Base-by-base conservation (phyloP, 2,888 invertebrate genomes). In the Colostygia pectinataria region DNA sequence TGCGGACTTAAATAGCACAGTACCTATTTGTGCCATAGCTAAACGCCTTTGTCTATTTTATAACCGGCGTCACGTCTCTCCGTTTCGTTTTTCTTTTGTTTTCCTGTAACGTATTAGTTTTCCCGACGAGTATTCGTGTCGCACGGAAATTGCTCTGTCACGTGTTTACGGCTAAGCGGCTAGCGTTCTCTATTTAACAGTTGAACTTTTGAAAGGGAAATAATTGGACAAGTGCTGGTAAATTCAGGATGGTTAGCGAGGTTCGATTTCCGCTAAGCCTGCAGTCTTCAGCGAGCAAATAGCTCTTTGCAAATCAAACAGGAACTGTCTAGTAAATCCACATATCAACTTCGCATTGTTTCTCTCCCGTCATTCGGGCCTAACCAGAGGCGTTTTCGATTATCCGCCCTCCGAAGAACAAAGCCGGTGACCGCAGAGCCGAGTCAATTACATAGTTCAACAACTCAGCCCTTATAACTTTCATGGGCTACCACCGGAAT, bases 361-460 rank as follows among this genome's bases (percentile, higher is more conserved):
- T 86, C 87, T 76, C 79, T 81, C 85, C 71, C 81, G 80, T 81
- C 83, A 75, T 81, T 83, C 75, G 71, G 77, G 77, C 80, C 82
- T 84, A 83, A 88, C 85, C 85, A 82, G 86, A 85, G 86, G 88
- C 89, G 87, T 84, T 89, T 88, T 88, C 87, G 88, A 89, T 88
- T 88, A 89, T 84, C 82, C 81, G 73, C 83, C 83, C 84, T 80
- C 68, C 71, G 70, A 77, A 85, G 88, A 87, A 87, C 90, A 87
- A 89, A 89, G 89, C 85, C 76, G 77, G 81, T 74, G 81, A 86
- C 89, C 89, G 83, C 89, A 87, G 83, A 84, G 80, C 86, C 86
- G 77, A 90, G 90, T 90, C 88, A 89, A 90, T 90, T 90, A 90
- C 90, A 89, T 89, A 90, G 89, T 89, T 90, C 88, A 87, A 88